Evolutionary conservation across 2,888 invertebrate species (phyloP), one percentile per base, ranked within the genome.

Genomic region (Pachymerium ferrugineum): DNA sequence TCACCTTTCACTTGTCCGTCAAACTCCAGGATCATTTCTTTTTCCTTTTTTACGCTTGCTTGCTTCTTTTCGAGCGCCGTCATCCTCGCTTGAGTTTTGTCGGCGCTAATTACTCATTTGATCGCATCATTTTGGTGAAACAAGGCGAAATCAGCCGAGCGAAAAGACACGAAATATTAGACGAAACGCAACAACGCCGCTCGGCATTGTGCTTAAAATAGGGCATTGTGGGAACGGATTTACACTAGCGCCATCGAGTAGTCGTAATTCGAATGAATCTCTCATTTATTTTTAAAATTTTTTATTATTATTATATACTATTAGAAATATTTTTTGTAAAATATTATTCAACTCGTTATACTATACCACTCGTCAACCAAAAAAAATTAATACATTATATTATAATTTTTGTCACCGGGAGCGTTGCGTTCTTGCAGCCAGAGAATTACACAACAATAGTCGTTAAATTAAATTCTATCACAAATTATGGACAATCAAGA

Each of bases 1-100:
- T 47, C 47, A 47, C 47, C 47, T 47, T 47, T 47, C 47, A 47
- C 47, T 16, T 47, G 47, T 47, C 47, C 47, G 22, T 47, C 47
- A 47, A 47, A 47, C 19, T 47, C 47, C 19, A 47, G 47, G 19
- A 47, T n/a, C 47, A 47, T 47, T 22, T 47, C 47, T 47, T 47
- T 47, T 22, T 47, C 47, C 47, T 47, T 47, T 22, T 47, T 47
- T 22, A 22, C 22, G 47, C 19, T 22, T 22, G 47, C 19, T 22
- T 47, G 47, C 47, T 47, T 47, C 47, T 47, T 47, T 14, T 47
- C 47, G 6, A 47, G 22, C 6, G 14, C 22, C 47, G 47, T 47
- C 47, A 47, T 47, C 47, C 16, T 47, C 47, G 47, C 19, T 47
- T n/a, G n/a, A n/a, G 47, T 4, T 47, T 47, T 47, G 4, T 47